Evolutionary conservation across 2,888 invertebrate genomes (phyloP), one percentile per base, ranked within the genome.

Genomic region (Papilio protenor): DNA sequence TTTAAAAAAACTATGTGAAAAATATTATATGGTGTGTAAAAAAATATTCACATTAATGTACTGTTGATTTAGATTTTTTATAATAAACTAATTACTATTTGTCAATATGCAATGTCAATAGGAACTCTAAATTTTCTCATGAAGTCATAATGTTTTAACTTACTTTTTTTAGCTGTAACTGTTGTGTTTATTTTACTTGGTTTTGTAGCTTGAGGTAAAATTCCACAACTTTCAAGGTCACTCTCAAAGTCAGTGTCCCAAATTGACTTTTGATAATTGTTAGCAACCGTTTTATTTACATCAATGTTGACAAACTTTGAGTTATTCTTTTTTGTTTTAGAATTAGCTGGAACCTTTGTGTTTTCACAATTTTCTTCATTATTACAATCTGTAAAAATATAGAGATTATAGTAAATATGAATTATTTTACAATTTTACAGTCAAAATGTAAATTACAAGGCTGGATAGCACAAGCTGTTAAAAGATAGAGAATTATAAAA

Each of bases 221-320:
- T 77, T 27, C 81, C 79, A 73, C 80, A 77, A 77, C 81, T 82
- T 77, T 92, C 92, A 6, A 83, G 82, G 80, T 93, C 93, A 87
- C 90, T 93, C 82, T 93, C 93, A 72, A 84, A 85, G 82, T 93
- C 93, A 45, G 89, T 91, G 71, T 91, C 91, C 93, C 92, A 93
- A 84, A 92, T 93, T 18, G 87, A 85, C 82, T 87, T 91, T 0
- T 84, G 85, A 78, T 83, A 83, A 72, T 80, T 87, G 47, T 45
- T 45, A 21, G 2, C 12, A 23, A 8, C 61, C 0, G 61, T 55
- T 16, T 73, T 77, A 18, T 33, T 61, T 64, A 47, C 14, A 47
- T 45, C 27, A 16, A 61, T 57, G 11, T 61, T 61, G 57, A 45
- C 21, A 23, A 16, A 33, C 12, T 66, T 66, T 27, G 47, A 27